Conservation (phyloP, 2,113 vertebrate genomes). For the Mirounga angustirostris region DNA sequence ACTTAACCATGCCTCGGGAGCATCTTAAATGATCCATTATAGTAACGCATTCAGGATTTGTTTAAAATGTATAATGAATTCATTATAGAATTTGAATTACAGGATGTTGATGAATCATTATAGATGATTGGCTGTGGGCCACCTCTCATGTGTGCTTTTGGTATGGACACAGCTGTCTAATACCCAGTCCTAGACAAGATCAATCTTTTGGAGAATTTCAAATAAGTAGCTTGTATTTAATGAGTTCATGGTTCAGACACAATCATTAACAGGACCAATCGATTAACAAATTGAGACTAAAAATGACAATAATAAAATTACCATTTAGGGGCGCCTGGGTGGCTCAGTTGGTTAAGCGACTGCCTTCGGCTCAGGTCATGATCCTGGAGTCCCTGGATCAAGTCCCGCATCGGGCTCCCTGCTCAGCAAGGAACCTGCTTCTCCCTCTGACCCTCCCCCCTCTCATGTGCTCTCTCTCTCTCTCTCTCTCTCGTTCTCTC, state of each 20-base stretch:
- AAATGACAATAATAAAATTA: slow-evolving; percentile 40
- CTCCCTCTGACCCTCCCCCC: too few species aligned
- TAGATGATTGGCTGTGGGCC: neutral
- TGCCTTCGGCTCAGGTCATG: too few species aligned
- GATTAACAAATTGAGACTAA: neutral
- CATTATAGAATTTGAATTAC: neutral
- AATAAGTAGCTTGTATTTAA: neutral
- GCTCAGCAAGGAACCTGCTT: too few species aligned
- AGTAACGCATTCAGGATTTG: neutral
- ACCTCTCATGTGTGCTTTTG: neutral
- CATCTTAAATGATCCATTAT: slow-evolving; percentile 44
- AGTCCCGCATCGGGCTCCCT: too few species aligned
- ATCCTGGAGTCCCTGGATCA: too few species aligned
- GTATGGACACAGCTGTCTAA: neutral
- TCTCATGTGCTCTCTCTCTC: too few species aligned
- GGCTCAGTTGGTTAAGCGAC: too few species aligned
- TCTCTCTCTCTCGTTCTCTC: too few species aligned
- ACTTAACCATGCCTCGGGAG: neutral
- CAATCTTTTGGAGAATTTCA: slow-evolving; percentile 24
- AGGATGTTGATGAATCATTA: neutral
- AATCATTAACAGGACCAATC: neutral
- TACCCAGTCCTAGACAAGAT: neutral
- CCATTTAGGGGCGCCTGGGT: neutral
- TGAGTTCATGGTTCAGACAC: slow-evolving; percentile 14
- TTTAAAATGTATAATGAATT: slow-evolving; percentile 7